These are phyloP conservation scores for Dexiosoma caninum DNA, from an alignment of 2,888 invertebrate genomes.

Conservation along the genomic window DNA sequence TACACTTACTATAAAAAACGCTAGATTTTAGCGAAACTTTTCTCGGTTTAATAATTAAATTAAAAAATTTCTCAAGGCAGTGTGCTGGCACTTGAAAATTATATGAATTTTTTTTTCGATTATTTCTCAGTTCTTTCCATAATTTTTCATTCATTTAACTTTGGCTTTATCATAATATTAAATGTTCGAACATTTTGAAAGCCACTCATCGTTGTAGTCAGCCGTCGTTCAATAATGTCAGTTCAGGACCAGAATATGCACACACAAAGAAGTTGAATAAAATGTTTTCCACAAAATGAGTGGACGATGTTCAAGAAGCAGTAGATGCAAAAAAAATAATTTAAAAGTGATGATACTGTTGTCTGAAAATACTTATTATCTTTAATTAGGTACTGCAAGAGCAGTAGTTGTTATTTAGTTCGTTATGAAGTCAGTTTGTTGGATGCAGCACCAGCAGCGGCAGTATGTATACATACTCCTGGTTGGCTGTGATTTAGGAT, in stretches of 20 bases:
- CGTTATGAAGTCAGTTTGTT: conserved; percentile 34
- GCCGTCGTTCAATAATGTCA: conserved; percentile 4
- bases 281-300: background rate
- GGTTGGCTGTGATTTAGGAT: conserved; percentile 25
- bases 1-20: background rate
- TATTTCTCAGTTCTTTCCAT: background rate
- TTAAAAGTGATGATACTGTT: conserved; percentile 62
- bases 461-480: background rate
- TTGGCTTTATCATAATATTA: conserved; percentile 46
- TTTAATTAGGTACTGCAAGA: conserved; percentile 59
- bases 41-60: conserved; percentile 23
- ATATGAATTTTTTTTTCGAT: background rate
- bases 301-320: conserved; percentile 8
- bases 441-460: conserved; percentile 19
- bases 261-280: background rate
- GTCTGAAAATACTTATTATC: conserved; percentile 62
- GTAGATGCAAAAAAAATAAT: conserved; percentile 13
- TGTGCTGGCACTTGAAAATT: conserved; percentile 8
- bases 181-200: conserved; percentile 37
- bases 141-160: conserved; percentile 6
- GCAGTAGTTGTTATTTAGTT: conserved; percentile 39
- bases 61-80: conserved; percentile 21
- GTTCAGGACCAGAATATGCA: background rate
- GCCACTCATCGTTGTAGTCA: background rate
- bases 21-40: conserved; percentile 15